These are phyloP conservation scores for Eriocheir sinensis DNA, from an alignment of 1,140 invertebrate species.

Conservation along the genomic window DNA sequence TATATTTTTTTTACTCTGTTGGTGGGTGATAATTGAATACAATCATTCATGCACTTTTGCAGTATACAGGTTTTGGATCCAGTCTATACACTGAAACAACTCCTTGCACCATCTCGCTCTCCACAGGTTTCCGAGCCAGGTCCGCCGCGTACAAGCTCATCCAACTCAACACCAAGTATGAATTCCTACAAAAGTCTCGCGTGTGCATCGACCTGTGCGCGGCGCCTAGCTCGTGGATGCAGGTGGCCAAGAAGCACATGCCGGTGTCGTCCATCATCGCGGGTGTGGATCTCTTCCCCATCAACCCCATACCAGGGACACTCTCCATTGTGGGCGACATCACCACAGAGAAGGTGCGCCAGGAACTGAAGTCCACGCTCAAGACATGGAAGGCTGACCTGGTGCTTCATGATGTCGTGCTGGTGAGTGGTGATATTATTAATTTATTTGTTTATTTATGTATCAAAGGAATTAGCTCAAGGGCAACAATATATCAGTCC, in stretches of 20 bases:
- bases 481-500: no score
- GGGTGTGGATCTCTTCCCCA: constrained; percentile 97
- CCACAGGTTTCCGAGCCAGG: constrained; percentile 89
- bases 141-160: constrained; percentile 99
- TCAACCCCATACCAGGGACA: constrained; percentile 95
- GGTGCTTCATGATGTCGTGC: constrained; percentile 98
- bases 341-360: constrained; percentile 91
- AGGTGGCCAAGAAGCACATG: constrained; percentile 99
- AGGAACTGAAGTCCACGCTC: constrained; percentile 91
- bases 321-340: constrained; percentile 96
- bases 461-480: no score
- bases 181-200: constrained; percentile 97
- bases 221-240: constrained; percentile 99
- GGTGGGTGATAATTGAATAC: no score
- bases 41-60: no score
- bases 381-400: constrained; percentile 98
- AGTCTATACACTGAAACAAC: no score
- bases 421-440: constrained; percentile 92
- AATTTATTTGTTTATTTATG: no score
- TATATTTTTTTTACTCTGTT: no score
- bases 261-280: constrained; percentile 97
- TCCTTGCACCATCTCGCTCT: neutral
- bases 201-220: constrained; percentile 99
- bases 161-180: constrained; percentile 98
- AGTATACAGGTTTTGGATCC: no score